A percentile compares a stretch with the other conserved stretches of the same genome.
Evolutionary conservation across 2,888 invertebrate genomes (phyloP).

Genomic region (Molanna angustata): DNA sequence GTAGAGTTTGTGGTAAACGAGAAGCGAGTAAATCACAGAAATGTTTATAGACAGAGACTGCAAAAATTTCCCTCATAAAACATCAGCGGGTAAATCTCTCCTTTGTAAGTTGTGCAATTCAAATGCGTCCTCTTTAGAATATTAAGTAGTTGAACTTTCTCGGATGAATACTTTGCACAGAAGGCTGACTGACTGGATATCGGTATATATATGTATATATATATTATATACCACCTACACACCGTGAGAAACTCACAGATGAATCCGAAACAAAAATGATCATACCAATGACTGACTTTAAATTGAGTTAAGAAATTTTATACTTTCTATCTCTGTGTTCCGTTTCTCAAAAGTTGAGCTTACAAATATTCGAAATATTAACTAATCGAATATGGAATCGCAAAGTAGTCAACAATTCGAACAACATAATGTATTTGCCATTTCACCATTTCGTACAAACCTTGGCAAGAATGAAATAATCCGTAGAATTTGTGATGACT

Average conservation of each 20-base stretch:
- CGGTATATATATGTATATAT: slow-evolving; percentile 31
- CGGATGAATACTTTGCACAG: neutral
- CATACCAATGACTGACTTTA: slow-evolving; percentile 7
- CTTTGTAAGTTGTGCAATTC: slow-evolving; percentile 30
- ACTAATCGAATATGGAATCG: too few relatives aligned
- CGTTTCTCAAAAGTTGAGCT: too few relatives aligned
- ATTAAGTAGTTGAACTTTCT: slow-evolving; percentile 19
- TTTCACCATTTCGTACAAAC: too few relatives aligned
- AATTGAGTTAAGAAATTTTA: slow-evolving; percentile 13
- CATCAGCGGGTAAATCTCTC: slow-evolving; percentile 1
- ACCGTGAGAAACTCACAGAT: slow-evolving; percentile 29
- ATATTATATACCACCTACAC: too few relatives aligned
- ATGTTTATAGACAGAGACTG: slow-evolving; percentile 10
- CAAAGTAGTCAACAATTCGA: too few relatives aligned
- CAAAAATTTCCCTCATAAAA: slow-evolving; percentile 10
- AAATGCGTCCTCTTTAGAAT: slow-evolving; percentile 27
- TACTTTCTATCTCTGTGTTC: too few relatives aligned
- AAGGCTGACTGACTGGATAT: neutral
- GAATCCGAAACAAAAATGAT: slow-evolving; percentile 26
- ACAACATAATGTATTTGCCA: too few relatives aligned
- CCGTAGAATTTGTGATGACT: too few relatives aligned
- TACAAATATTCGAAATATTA: too few relatives aligned
- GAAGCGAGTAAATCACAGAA: neutral
- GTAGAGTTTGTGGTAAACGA: too few relatives aligned
- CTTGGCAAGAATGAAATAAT: too few relatives aligned